phyloP scores from a whole-genome alignment of 2,113 vertebrate species.

The Salminus brasiliensis region DNA sequence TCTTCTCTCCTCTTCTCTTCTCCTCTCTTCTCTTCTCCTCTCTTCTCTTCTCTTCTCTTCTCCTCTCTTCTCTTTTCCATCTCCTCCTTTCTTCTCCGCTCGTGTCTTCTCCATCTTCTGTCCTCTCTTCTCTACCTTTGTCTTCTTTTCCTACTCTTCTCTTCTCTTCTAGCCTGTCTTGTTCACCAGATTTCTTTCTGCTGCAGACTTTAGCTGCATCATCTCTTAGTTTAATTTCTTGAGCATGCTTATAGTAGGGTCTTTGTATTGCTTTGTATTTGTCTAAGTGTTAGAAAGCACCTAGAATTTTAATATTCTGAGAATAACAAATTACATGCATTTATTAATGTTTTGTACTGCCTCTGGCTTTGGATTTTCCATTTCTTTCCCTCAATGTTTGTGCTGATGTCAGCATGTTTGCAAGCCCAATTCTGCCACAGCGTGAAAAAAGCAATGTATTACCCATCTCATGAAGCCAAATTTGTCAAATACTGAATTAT shows the following conservation, averaged over 20 bases:
- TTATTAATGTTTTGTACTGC: conserved; percentile 20
- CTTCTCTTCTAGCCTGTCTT: too few species aligned
- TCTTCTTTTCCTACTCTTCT: too few species aligned
- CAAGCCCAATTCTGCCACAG: neutral
- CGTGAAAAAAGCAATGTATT: neutral
- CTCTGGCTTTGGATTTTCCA: neutral
- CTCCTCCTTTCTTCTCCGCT: neutral
- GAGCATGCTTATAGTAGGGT: neutral
- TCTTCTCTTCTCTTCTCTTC: neutral
- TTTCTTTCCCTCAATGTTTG: neutral
- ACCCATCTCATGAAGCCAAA: neutral
- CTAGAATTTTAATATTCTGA: neutral
- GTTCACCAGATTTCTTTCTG: too few species aligned
- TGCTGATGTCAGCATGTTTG: neutral
- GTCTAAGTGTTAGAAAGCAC: neutral
- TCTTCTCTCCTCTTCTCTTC: neutral
- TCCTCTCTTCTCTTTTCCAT: neutral
- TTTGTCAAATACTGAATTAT: neutral
- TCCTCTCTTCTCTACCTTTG: too few species aligned
- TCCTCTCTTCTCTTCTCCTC: neutral
- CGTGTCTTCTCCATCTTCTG: too few species aligned
- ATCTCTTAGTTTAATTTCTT: conserved; percentile 3
- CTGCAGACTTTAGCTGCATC: neutral
- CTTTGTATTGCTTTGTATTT: neutral
- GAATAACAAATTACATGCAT: conserved; percentile 16